Evolutionary conservation across 2,113 vertebrate genomes (phyloP).

Genomic region (Gnathonemus echidnorhynchus): DNA sequence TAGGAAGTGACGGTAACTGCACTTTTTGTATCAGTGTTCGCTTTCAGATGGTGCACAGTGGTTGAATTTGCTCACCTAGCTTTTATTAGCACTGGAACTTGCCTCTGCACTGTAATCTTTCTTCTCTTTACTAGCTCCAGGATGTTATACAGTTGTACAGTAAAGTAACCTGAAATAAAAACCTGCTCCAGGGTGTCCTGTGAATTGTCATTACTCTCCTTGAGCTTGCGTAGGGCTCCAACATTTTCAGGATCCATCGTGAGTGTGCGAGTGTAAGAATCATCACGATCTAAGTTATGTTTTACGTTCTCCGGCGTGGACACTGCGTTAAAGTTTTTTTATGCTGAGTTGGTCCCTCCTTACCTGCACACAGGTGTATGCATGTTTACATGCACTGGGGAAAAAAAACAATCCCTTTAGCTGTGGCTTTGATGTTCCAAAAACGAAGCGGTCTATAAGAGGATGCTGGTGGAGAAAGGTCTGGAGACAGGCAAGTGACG

Average conservation of each 20-base stretch:
- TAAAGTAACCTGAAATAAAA: background rate
- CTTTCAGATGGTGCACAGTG: background rate
- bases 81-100: slow-evolving; percentile 21
- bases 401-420: background rate
- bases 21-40: background rate
- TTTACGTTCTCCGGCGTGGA: background rate
- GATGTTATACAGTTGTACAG: background rate
- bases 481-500: background rate
- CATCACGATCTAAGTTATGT: background rate
- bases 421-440: background rate
- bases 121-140: slow-evolving; percentile 19
- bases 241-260: no score
- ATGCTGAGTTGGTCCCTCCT: background rate
- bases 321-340: background rate
- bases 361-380: background rate
- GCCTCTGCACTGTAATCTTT: slow-evolving; percentile 35
- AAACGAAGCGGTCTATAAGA: background rate
- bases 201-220: background rate
- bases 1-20: background rate
- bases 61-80: background rate
- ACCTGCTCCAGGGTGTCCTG: background rate
- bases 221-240: background rate
- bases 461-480: background rate
- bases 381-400: background rate
- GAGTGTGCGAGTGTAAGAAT: background rate